A percentile compares a stretch with the other conserved stretches of the same genome.
These are phyloP conservation scores for Hesperia comma DNA, from an alignment of 2,888 invertebrate species.

Conservation along the genomic window DNA sequence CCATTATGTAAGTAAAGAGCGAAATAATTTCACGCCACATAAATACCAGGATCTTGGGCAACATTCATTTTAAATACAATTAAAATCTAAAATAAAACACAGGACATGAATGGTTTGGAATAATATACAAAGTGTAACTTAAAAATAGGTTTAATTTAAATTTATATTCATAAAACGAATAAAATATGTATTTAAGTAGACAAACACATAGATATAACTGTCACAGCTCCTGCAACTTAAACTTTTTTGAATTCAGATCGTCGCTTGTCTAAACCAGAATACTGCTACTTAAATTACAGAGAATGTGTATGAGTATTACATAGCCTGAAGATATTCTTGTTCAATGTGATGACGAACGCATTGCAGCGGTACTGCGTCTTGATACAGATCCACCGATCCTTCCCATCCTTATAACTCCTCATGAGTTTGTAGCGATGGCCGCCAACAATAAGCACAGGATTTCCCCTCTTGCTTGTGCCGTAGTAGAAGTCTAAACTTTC, in stretches of 20 bases:
- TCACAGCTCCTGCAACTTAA: background rate
- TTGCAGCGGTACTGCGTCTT: conserved; percentile 53
- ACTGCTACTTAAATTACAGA: background rate
- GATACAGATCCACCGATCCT: conserved; percentile 57
- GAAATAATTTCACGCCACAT: background rate
- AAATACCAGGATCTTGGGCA: background rate
- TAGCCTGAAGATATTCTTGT: conserved; percentile 50
- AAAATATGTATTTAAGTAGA: background rate
- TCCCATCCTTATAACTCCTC: conserved; percentile 44
- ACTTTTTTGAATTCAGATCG: background rate
- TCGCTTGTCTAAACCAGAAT: background rate
- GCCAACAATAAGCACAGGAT: conserved; percentile 52
- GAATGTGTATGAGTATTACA: conserved; percentile 50
- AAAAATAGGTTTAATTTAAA: background rate
- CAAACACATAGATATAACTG: background rate
- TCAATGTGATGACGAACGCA: conserved; percentile 53
- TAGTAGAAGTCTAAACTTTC: conserved; percentile 50
- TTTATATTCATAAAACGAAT: background rate
- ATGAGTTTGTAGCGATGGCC: conserved; percentile 53
- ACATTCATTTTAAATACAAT: background rate
- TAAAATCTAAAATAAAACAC: conserved; percentile 1
- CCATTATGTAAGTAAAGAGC: background rate
- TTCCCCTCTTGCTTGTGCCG: conserved; percentile 53
- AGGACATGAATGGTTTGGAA: background rate
- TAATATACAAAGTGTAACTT: background rate